A percentile compares a stretch with the other conserved stretches of the same genome.
Conservation (phyloP, 2,888 invertebrate genomes). For the Oligia latruncula region DNA sequence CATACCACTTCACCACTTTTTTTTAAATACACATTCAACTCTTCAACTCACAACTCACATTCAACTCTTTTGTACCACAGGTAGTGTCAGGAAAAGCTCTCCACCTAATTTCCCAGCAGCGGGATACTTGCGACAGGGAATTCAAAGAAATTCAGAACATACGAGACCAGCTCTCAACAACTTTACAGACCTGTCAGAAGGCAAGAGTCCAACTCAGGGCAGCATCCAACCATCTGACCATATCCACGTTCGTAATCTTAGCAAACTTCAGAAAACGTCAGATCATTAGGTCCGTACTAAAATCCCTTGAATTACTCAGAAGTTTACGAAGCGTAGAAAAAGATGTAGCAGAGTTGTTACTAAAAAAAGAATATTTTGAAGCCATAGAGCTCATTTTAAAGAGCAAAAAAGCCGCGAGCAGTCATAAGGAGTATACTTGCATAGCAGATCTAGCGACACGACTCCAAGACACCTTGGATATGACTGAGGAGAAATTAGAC, state of each 20-base stretch:
- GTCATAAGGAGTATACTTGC: slow-evolving; percentile 97
- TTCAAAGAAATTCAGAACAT: slow-evolving; percentile 94
- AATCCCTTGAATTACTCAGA: slow-evolving; percentile 91
- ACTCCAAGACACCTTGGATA: slow-evolving; percentile 96
- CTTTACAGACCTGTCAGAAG: slow-evolving; percentile 92
- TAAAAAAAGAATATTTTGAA: slow-evolving; percentile 95
- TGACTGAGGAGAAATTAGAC: slow-evolving; percentile 97
- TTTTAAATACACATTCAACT: not conserved
- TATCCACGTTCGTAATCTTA: slow-evolving; percentile 96
- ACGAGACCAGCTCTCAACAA: slow-evolving; percentile 92
- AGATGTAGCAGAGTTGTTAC: slow-evolving; percentile 94
- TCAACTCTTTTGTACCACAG: slow-evolving; percentile 67
- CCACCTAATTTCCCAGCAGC: slow-evolving; percentile 97
- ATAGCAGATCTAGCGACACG: slow-evolving; percentile 96
- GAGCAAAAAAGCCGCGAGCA: slow-evolving; percentile 95
- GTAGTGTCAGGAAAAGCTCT: slow-evolving; percentile 98
- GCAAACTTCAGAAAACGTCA: slow-evolving; percentile 97
- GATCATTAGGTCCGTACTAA: slow-evolving; percentile 94
- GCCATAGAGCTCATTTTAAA: slow-evolving; percentile 97
- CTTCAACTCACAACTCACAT: not conserved
- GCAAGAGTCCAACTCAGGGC: slow-evolving; percentile 93
- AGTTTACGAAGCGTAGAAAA: slow-evolving; percentile 94
- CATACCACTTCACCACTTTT: not conserved
- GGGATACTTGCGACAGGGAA: slow-evolving; percentile 96
- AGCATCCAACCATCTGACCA: slow-evolving; percentile 95